Base-by-base conservation (phyloP, 2,113 vertebrate genomes). In the Conger conger region DNA sequence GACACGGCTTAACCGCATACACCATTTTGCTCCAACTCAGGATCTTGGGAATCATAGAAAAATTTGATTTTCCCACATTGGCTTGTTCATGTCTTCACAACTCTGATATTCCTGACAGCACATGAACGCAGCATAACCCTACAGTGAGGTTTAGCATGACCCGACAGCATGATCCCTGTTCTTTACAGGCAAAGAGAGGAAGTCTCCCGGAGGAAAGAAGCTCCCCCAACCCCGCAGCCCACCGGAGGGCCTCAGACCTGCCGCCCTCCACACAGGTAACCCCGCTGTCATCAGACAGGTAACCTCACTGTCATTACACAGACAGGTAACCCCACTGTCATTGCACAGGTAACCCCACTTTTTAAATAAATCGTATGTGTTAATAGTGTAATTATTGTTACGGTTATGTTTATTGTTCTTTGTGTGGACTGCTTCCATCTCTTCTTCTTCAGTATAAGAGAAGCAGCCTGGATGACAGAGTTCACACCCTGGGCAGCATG, bases 181-280 rank as follows among this genome's bases (percentile, higher is more conserved):
- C 73, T 40, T 79, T 53, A 30, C 63, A 94, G 94, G n/a, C 86
- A 3, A 93, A 93, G 87, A 93, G 93, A 36, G 88, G 88, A 50
- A 93, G 92, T 90, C 81, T 93, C 53, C 92, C 93, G 50, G 91
- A 94, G 7, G 88, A 87, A 0, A 88, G 83, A 0, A 87, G 80
- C 35, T 6, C 87, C 0, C 36, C 90, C 4, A 60, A 86, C 16
- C 54, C 87, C 9, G 0, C 77, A 35, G 37, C 37, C 2, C 88
- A 88, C 0, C 92, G 92, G 27, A 45, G 92, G 85, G 79, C 87
- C 1, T 90, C 93, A 53, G 93, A 95, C 77, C 89, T 91, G 81
- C 79, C 90, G 13, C 79, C 86, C 83, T 88, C 18, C 84, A 91
- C 91, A 80, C 83, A 91, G 93, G 94, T 95, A 88, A 30, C 1